Conservation (phyloP, 2,888 invertebrate species). For the Adineta ricciae region DNA sequence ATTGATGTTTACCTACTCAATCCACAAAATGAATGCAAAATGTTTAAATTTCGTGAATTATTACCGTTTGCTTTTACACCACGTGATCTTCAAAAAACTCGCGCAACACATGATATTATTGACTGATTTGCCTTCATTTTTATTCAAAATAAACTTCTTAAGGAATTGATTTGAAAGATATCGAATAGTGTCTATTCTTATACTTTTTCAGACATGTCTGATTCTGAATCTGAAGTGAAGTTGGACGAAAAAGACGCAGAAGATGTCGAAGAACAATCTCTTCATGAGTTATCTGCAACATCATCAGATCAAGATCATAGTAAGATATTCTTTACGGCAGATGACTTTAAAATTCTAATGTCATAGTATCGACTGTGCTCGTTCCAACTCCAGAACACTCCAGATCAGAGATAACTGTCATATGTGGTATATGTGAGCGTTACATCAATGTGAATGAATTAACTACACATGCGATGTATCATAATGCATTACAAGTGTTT, state of each 20-base stretch:
- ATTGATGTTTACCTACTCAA: constrained; percentile 22
- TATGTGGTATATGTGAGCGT: constrained; percentile 22
- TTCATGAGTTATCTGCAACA: neutral
- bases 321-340: neutral
- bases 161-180: neutral
- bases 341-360: too few species aligned
- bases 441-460: constrained; percentile 19
- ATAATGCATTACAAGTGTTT: constrained; percentile 24
- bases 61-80: constrained; percentile 29
- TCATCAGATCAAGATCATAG: neutral
- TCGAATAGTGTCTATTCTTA: neutral
- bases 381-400: neutral
- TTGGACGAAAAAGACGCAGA: neutral
- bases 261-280: neutral
- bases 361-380: neutral
- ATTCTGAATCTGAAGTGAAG: neutral
- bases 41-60: constrained; percentile 25
- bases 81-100: neutral
- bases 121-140: neutral
- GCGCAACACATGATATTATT: neutral
- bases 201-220: neutral
- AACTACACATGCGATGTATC: constrained; percentile 17
- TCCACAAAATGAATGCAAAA: constrained; percentile 19
- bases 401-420: constrained; percentile 25
- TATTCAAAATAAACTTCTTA: neutral